These are phyloP conservation scores for Charadrius vociferus DNA, from an alignment of 2,113 vertebrate genomes.

Conservation along the genomic window DNA sequence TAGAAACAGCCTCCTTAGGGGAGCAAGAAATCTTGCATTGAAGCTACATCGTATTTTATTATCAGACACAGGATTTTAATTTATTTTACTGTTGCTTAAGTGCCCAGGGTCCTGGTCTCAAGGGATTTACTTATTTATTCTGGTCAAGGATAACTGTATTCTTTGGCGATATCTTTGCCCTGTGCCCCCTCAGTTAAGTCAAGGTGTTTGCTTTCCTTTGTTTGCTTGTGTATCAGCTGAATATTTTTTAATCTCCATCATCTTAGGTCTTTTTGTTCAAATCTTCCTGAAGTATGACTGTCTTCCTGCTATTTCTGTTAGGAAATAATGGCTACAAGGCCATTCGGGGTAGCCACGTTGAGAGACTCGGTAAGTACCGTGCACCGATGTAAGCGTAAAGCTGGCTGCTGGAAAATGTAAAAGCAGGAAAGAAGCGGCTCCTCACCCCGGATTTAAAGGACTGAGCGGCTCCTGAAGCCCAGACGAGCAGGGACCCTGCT, in stretches of 20 bases:
- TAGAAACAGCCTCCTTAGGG: background rate
- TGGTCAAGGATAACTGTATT: constrained; percentile 40
- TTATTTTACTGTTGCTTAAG: constrained; percentile 37
- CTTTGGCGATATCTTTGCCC: background rate
- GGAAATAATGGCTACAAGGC: background rate
- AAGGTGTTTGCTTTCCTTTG: constrained; percentile 26
- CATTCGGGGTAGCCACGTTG: background rate
- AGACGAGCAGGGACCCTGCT: fast-evolving
- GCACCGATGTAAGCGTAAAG: fast-evolving
- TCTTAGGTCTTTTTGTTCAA: background rate
- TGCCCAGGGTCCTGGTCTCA: background rate
- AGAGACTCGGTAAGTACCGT: background rate
- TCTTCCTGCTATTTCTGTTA: background rate
- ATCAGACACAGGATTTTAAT: constrained; percentile 12
- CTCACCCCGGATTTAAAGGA: background rate
- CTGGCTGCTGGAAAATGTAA: background rate
- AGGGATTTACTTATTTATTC: constrained; percentile 34
- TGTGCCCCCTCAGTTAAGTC: background rate
- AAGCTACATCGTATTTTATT: constrained; percentile 5
- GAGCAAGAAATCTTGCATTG: background rate
- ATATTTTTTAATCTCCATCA: constrained; percentile 2
- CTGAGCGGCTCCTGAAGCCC: background rate
- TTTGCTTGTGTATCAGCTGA: background rate
- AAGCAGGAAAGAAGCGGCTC: background rate
- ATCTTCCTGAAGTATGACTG: background rate